Evolutionary conservation across 2,797 vertebrate species (phyloP).

Genomic region (Crossoptilon crossoptilon): DNA sequence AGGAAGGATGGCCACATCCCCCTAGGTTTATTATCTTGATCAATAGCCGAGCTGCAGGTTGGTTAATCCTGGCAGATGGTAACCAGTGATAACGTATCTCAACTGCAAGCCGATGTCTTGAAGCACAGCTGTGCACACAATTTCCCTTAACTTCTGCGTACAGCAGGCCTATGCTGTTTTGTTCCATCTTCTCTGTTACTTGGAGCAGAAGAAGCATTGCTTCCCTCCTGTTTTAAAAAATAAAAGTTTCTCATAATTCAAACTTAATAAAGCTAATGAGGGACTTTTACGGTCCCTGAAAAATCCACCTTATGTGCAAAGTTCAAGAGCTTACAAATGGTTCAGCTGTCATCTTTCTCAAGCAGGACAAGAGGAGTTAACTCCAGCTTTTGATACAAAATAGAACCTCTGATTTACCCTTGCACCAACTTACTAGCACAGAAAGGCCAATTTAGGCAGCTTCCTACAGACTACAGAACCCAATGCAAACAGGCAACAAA

Average conservation of each 20-base stretch:
- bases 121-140: background rate
- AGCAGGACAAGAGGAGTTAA: conserved; percentile 44
- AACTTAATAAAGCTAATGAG: background rate
- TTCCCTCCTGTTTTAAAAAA: background rate
- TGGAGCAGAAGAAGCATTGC: background rate
- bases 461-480: conserved; percentile 8
- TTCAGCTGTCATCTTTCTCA: background rate
- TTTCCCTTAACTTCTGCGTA: background rate
- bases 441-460: conserved; percentile 49
- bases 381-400: conserved; percentile 26
- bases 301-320: background rate
- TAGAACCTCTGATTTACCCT: conserved; percentile 50
- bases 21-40: background rate
- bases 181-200: background rate
- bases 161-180: background rate
- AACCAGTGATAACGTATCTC: background rate
- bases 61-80: background rate
- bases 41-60: background rate
- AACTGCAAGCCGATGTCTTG: background rate
- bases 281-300: background rate
- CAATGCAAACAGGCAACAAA: conserved; percentile 27
- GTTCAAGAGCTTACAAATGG: background rate
- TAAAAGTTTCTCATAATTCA: background rate
- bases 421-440: conserved; percentile 25
- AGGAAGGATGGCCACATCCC: background rate